phyloP scores from a whole-genome alignment of 2,113 vertebrate genomes.

The Chionodraco myersi region DNA sequence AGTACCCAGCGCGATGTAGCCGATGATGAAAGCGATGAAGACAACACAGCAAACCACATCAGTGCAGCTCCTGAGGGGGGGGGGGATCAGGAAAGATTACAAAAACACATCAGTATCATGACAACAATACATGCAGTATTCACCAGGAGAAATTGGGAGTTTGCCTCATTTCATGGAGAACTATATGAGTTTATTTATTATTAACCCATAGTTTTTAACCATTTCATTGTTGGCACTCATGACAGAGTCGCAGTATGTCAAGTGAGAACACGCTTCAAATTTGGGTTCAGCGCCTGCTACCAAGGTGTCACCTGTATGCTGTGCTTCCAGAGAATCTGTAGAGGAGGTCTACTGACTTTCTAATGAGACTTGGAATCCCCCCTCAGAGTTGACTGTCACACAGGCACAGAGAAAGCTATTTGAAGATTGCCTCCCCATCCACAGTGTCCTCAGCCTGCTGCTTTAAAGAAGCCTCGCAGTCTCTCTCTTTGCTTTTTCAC shows the following conservation, averaged over 20 bases:
- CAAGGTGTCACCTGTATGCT: slow-evolving; percentile 37
- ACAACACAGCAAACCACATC: slow-evolving; percentile 92
- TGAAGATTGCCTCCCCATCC: slow-evolving; percentile 56
- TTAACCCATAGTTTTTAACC: not conserved
- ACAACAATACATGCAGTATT: not conserved
- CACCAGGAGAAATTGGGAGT: not conserved
- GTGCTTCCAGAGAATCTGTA: slow-evolving; percentile 35
- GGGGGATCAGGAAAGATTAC: slow-evolving; percentile 2
- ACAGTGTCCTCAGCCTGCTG: slow-evolving; percentile 29
- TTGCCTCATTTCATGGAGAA: not conserved
- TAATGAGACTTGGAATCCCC: slow-evolving; percentile 61
- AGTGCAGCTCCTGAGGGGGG: slow-evolving; percentile 88
- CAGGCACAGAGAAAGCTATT: slow-evolving; percentile 62
- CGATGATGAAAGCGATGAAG: slow-evolving; percentile 91
- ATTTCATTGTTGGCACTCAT: slow-evolving; percentile 2
- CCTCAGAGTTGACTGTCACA: slow-evolving; percentile 61
- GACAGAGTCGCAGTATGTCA: not conserved
- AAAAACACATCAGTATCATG: not conserved
- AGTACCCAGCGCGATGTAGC: slow-evolving; percentile 93
- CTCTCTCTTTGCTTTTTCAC: slow-evolving; percentile 33
- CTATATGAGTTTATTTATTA: not conserved
- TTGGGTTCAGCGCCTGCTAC: slow-evolving; percentile 10
- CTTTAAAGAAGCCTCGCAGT: slow-evolving; percentile 37
- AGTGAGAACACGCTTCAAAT: slow-evolving; percentile 14
- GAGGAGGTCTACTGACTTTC: slow-evolving; percentile 54